These are phyloP conservation scores for Drosophila biarmipes DNA, from an alignment of 1,140 invertebrate species.

Conservation along the genomic window DNA sequence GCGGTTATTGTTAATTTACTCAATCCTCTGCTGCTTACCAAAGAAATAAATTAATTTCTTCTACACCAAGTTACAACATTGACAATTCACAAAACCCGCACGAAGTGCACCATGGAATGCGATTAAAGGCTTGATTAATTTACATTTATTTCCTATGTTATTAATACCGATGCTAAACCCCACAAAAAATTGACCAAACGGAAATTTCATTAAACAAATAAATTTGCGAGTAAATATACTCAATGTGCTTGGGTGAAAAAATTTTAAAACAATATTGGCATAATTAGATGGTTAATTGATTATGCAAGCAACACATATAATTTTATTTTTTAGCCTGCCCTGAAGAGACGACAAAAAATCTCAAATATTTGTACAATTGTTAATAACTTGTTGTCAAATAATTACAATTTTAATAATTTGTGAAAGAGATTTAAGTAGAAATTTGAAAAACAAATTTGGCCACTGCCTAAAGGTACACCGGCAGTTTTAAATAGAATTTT, in stretches of 20 bases:
- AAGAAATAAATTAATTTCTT: slow-evolving; percentile 76
- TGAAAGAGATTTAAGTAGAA: neutral
- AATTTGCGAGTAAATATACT: slow-evolving; percentile 51
- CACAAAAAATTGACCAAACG: slow-evolving; percentile 23
- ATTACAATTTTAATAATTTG: slow-evolving; percentile 32
- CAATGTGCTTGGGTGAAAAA: slow-evolving; percentile 18
- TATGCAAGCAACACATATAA: slow-evolving; percentile 38
- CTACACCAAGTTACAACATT: slow-evolving; percentile 30
- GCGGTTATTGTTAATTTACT: slow-evolving; percentile 68
- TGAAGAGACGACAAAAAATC: slow-evolving; percentile 2
- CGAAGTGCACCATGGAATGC: slow-evolving; percentile 51
- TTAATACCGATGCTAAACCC: slow-evolving; percentile 16
- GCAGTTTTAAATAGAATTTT: too few species aligned
- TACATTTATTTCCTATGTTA: slow-evolving; percentile 66
- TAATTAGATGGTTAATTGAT: slow-evolving; percentile 56
- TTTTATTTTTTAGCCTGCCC: slow-evolving; percentile 15
- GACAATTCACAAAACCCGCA: slow-evolving; percentile 32
- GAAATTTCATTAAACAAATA: slow-evolving; percentile 44
- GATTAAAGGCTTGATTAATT: slow-evolving; percentile 77
- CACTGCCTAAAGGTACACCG: neutral
- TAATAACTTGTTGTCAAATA: neutral
- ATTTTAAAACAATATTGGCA: slow-evolving; percentile 12
- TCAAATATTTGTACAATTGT: slow-evolving; percentile 15
- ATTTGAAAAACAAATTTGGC: slow-evolving; percentile 25
- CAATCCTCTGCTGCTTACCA: slow-evolving; percentile 66